A percentile compares a stretch with the other conserved stretches of the same genome.
These are phyloP conservation scores for Priocnemis perturbator DNA, from an alignment of 2,888 invertebrate species.

Conservation along the genomic window DNA sequence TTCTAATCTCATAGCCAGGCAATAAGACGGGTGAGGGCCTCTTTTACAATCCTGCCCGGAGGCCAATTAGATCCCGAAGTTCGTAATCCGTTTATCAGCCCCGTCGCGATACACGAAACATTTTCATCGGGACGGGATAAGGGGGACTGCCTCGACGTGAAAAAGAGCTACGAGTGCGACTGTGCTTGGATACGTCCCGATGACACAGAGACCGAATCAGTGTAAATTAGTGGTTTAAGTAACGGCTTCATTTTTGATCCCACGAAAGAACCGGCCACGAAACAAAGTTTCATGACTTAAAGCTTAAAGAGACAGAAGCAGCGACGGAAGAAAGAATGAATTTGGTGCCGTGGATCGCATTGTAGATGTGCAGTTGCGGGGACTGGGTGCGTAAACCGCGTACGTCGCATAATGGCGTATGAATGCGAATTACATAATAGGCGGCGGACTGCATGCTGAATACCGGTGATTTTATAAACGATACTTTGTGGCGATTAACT, in stretches of 20 bases:
- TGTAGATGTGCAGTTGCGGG: no score
- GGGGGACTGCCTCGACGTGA: neutral
- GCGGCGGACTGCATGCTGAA: no score
- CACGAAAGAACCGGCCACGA: neutral
- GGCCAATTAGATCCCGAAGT: constrained; percentile 56
- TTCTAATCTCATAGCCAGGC: constrained; percentile 51
- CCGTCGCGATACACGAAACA: constrained; percentile 34
- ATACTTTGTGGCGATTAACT: no score
- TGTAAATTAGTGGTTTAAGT: no score
- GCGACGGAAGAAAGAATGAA: neutral
- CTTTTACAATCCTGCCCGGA: constrained; percentile 52
- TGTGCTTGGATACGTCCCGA: no score
- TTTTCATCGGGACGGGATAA: neutral
- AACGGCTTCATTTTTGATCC: neutral
- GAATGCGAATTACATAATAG: no score
- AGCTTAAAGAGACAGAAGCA: neutral
- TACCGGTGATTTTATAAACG: no score
- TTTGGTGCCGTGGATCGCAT: no score
- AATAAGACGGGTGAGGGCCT: constrained; percentile 48
- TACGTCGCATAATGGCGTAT: no score
- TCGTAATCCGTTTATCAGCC: constrained; percentile 60
- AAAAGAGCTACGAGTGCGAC: neutral
- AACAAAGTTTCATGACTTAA: neutral
- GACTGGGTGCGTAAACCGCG: no score
- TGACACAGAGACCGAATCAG: no score